Conservation (phyloP, 1,140 invertebrate genomes). For the Triops longicaudatus region DNA sequence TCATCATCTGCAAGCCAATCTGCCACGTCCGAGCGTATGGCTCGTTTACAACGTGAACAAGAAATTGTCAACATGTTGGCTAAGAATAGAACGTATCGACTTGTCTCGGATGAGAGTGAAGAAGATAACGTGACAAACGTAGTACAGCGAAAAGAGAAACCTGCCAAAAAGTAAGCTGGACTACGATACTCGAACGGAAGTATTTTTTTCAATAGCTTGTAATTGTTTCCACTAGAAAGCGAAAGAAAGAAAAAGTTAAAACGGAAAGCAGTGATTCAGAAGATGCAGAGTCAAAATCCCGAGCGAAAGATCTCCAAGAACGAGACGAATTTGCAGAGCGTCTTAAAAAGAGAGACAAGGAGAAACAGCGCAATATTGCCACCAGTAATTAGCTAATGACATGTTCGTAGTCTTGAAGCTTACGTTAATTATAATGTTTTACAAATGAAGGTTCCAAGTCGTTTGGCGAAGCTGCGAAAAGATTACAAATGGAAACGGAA, state of each 20-base stretch:
- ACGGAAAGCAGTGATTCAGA: slow-evolving; percentile 32
- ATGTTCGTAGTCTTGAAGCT: not conserved
- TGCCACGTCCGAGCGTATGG: slow-evolving; percentile 3
- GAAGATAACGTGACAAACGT: slow-evolving; percentile 32
- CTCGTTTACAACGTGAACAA: slow-evolving; percentile 38
- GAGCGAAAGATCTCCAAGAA: slow-evolving; percentile 74
- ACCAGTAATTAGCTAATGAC: slow-evolving; percentile 9
- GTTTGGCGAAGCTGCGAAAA: slow-evolving; percentile 84
- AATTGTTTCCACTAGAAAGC: slow-evolving; percentile 31
- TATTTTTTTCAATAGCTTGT: not conserved
- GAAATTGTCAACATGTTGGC: slow-evolving; percentile 38
- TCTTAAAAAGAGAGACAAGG: slow-evolving; percentile 81
- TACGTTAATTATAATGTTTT: slow-evolving; percentile 8
- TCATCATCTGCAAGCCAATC: slow-evolving; percentile 15
- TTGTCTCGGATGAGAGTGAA: slow-evolving; percentile 41
- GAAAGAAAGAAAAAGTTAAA: slow-evolving; percentile 30
- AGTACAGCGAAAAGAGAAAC: slow-evolving; percentile 30
- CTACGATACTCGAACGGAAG: slow-evolving; percentile 7
- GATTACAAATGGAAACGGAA: slow-evolving; percentile 76
- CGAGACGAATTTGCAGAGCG: slow-evolving; percentile 88
- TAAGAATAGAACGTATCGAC: slow-evolving; percentile 41
- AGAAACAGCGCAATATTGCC: slow-evolving; percentile 43
- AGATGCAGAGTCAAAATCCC: slow-evolving; percentile 48
- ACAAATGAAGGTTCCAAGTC: slow-evolving; percentile 18
- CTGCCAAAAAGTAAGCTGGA: not conserved